These are phyloP conservation scores for Cyaniris semiargus DNA, from an alignment of 2,888 invertebrate species.

Conservation along the genomic window DNA sequence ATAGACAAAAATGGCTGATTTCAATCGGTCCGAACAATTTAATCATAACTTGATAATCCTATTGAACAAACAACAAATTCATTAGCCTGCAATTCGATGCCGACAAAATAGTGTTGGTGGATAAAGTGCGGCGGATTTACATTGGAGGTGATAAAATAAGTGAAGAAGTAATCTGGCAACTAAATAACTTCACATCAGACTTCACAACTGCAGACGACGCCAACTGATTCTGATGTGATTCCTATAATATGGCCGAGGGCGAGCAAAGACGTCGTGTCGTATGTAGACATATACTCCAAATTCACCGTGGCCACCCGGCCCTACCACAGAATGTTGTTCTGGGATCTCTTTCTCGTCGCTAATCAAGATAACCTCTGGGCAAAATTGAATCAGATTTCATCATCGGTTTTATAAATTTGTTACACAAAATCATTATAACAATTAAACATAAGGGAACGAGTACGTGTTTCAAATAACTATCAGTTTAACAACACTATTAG, in stretches of 20 bases:
- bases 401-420: neutral
- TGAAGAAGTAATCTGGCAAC: too few relatives aligned
- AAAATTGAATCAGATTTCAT: neutral
- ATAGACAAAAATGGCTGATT: too few relatives aligned
- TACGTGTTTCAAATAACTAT: neutral
- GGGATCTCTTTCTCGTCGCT: conserved; percentile 48
- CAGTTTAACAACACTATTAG: neutral
- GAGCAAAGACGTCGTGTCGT: conserved; percentile 44
- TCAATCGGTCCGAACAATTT: too few relatives aligned
- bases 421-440: too few relatives aligned
- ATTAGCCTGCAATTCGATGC: too few relatives aligned
- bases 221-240: conserved; percentile 49
- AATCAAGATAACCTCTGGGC: neutral
- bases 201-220: conserved; percentile 45
- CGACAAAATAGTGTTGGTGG: too few relatives aligned
- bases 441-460: too few relatives aligned
- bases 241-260: conserved; percentile 54
- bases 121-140: too few relatives aligned
- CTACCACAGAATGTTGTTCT: conserved; percentile 51
- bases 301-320: conserved; percentile 46
- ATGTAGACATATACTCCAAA: conserved; percentile 48
- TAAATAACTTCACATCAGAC: too few relatives aligned
- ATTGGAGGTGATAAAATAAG: too few relatives aligned
- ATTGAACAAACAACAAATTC: too few relatives aligned
- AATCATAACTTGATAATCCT: too few relatives aligned